Evolutionary conservation across 2,113 vertebrate genomes (phyloP).

Genomic region (Zosterops hypoxanthus): DNA sequence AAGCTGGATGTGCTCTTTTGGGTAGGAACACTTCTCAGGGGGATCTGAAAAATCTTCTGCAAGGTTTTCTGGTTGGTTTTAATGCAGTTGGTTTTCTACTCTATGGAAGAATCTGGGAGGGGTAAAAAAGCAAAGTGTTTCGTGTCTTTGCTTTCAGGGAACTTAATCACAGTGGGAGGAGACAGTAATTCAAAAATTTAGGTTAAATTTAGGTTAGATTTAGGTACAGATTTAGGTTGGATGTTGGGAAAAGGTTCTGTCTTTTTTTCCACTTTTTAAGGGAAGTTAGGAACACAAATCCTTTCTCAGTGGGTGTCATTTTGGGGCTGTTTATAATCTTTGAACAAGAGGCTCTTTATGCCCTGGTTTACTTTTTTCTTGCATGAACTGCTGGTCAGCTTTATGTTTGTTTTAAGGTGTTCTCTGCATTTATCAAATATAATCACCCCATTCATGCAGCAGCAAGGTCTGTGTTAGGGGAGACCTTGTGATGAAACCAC

Average conservation of each 20-base stretch:
- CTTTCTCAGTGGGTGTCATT: background rate
- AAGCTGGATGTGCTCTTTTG: slow-evolving; percentile 89
- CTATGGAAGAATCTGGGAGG: background rate
- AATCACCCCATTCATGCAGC: background rate
- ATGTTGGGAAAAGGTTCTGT: background rate
- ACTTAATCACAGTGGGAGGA: background rate
- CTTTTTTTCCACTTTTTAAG: background rate
- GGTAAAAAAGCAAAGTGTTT: background rate
- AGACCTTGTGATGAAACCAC: background rate
- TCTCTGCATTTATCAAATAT: background rate
- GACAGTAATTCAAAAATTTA: background rate
- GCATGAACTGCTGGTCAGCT: background rate
- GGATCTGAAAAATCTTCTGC: background rate
- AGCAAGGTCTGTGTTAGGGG: background rate
- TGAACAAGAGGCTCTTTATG: background rate
- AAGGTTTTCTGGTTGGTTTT: background rate
- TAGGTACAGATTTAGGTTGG: background rate
- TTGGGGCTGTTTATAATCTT: background rate
- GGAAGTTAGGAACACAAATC: background rate
- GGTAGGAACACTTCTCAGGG: slow-evolving; percentile 75
- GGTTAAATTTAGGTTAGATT: background rate
- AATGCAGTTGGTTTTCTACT: background rate
- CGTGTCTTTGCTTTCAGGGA: background rate
- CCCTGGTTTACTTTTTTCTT: background rate
- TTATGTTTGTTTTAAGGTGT: background rate